phyloP scores from a whole-genome alignment of 2,888 invertebrate species.

The Trichogramma evanescens region DNA sequence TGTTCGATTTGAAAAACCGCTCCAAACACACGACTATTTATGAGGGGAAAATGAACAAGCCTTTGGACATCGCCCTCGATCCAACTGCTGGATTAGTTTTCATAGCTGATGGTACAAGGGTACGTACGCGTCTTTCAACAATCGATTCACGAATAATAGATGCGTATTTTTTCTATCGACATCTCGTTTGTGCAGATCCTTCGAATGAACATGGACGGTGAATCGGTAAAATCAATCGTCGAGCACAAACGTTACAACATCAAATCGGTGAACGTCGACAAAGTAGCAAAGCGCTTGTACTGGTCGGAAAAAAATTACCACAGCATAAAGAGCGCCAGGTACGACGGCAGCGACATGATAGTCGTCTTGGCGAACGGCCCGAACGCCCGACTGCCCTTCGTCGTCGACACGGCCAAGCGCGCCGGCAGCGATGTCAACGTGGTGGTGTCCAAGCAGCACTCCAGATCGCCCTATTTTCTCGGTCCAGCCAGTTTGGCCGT shows the following conservation, averaged over 20 bases:
- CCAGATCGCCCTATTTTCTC: not conserved
- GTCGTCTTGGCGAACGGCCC: not conserved
- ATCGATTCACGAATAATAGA: not conserved
- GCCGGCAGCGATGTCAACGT: conserved; percentile 1
- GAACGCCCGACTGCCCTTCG: too few species aligned
- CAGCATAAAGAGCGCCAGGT: conserved; percentile 9
- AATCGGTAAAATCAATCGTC: not conserved
- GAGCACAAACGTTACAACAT: not conserved
- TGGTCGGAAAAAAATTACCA: conserved; percentile 11
- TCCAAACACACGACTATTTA: not conserved
- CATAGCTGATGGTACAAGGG: conserved; percentile 1
- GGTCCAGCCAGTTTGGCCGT: conserved; percentile 2
- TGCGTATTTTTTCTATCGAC: not conserved
- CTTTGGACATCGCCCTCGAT: conserved; percentile 6
- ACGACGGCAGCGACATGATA: conserved; percentile 8
- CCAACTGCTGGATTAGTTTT: conserved; percentile 5
- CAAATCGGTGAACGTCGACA: conserved; percentile 4
- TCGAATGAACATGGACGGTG: conserved; percentile 13
- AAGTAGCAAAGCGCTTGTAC: conserved; percentile 2
- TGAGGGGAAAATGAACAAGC: not conserved
- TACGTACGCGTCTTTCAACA: not conserved
- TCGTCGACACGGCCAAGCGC: conserved; percentile 7
- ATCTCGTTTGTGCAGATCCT: conserved; percentile 2
- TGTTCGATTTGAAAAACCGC: not conserved
- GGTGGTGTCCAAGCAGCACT: conserved; percentile 1